Conservation (phyloP, 2,113 vertebrate genomes). For the Salminus brasiliensis region DNA sequence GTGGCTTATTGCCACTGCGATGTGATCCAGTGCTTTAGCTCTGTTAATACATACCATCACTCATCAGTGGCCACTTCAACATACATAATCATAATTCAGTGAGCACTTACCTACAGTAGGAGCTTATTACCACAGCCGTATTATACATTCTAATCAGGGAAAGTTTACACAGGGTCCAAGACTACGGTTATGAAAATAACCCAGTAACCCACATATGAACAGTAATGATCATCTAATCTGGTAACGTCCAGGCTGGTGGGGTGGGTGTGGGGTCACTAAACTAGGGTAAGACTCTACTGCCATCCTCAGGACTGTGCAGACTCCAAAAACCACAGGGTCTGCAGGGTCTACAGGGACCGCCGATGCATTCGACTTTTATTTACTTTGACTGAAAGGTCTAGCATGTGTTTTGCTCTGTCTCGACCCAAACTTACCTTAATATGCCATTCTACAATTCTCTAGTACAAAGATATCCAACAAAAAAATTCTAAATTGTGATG, state of each 20-base stretch:
- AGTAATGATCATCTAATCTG: background rate
- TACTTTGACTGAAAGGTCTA: background rate
- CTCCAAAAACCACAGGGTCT: background rate
- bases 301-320: background rate
- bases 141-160: slow-evolving; percentile 28
- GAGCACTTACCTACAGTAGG: background rate
- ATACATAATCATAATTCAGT: slow-evolving; percentile 7
- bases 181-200: slow-evolving; percentile 17
- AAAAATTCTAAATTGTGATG: too few species aligned
- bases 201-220: background rate
- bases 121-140: slow-evolving; percentile 24
- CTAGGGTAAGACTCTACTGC: background rate
- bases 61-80: background rate
- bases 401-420: background rate
- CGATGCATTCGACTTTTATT: background rate
- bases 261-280: background rate
- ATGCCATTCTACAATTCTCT: too few species aligned
- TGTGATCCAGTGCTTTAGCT: slow-evolving; percentile 6
- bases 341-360: too few species aligned
- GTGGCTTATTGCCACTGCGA: slow-evolving; percentile 25
- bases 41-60: slow-evolving; percentile 20
- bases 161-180: slow-evolving; percentile 32
- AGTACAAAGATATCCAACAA: too few species aligned
- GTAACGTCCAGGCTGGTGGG: background rate
- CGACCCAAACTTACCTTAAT: too few species aligned